phyloP scores from a whole-genome alignment of 2,113 vertebrate genomes.

The Labeo rohita region DNA sequence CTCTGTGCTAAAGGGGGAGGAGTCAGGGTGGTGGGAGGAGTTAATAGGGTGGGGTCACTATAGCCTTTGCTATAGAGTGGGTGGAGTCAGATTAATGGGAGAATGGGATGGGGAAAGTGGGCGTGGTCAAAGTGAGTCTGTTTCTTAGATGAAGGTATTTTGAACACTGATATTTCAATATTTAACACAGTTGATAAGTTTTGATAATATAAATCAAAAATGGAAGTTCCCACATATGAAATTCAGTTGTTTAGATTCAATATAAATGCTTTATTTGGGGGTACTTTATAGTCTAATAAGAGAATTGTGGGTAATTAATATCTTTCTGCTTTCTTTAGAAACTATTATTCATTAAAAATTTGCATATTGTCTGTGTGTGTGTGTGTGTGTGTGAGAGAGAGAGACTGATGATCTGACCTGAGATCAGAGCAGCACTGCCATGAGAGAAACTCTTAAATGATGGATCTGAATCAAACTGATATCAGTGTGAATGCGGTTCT shows the following conservation, averaged over 20 bases:
- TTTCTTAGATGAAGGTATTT: not conserved
- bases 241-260: not conserved
- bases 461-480: not conserved
- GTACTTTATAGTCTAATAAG: not conserved
- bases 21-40: not conserved
- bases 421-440: constrained; percentile 7
- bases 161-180: not conserved
- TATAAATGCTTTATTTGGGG: not conserved
- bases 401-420: not conserved
- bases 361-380: not conserved
- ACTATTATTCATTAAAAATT: not conserved
- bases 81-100: not conserved
- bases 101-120: not conserved
- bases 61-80: not conserved
- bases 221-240: not conserved
- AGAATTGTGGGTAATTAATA: not conserved
- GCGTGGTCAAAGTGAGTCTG: not conserved
- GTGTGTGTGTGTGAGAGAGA: not conserved
- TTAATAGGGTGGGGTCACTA: not conserved
- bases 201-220: not conserved
- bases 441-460: not conserved
- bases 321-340: not conserved
- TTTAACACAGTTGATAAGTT: not conserved
- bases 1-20: not conserved
- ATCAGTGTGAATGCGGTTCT: constrained; percentile 1